phyloP scores from a whole-genome alignment of 2,888 invertebrate genomes.

The Cataglyphis cursor region DNA sequence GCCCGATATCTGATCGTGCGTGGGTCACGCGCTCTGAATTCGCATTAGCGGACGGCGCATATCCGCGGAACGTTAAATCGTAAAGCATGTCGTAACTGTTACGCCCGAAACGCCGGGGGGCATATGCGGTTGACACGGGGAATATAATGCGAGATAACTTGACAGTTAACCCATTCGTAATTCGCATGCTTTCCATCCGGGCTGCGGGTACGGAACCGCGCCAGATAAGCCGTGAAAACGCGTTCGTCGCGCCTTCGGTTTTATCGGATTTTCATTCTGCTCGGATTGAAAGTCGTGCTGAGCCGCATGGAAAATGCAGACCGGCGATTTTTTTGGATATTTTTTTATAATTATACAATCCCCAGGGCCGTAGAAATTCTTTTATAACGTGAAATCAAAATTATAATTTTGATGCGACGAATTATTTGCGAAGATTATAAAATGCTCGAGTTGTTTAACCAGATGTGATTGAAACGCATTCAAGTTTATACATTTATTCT shows the following conservation, averaged over 20 bases:
- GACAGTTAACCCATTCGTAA: conserved; percentile 61
- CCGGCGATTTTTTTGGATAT: not conserved
- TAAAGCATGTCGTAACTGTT: conserved; percentile 66
- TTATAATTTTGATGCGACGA: not conserved
- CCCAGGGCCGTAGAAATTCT: not conserved
- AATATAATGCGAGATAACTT: conserved; percentile 64
- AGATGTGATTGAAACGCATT: not conserved
- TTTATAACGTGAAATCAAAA: not conserved
- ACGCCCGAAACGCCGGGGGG: conserved; percentile 56
- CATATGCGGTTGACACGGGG: conserved; percentile 54
- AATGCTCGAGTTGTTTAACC: not conserved
- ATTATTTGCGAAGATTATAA: not conserved
- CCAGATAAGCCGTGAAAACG: conserved; percentile 48
- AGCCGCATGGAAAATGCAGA: conserved; percentile 1
- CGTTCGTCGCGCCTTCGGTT: conserved; percentile 34
- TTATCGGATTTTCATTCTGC: conserved; percentile 25
- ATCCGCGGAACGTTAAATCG: conserved; percentile 62
- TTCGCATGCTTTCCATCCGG: conserved; percentile 56
- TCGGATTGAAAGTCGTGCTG: not conserved
- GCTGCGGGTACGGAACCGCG: conserved; percentile 20
- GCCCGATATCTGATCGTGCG: conserved; percentile 54
- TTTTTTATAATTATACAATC: not conserved
- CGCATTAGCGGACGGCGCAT: conserved; percentile 60
- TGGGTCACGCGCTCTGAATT: conserved; percentile 53
- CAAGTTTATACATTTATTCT: not conserved